These are phyloP conservation scores for Myiotriccus ornatus DNA, from an alignment of 2,797 vertebrate genomes.

Conservation along the genomic window DNA sequence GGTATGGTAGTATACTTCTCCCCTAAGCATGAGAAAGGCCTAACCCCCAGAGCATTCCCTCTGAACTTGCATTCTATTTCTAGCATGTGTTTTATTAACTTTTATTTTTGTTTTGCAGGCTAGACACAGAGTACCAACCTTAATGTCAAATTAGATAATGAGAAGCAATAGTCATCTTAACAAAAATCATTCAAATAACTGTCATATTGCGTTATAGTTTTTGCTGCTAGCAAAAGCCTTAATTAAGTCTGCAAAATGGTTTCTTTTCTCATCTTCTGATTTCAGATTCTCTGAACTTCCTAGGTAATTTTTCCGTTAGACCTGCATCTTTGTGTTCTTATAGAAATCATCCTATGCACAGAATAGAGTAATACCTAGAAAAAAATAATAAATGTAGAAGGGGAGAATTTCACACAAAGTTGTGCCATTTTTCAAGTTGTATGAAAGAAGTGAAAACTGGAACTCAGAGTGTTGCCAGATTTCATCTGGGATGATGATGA, in stretches of 20 bases:
- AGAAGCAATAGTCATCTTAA: conserved; percentile 62
- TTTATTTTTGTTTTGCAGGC: conserved; percentile 69
- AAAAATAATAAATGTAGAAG: not conserved
- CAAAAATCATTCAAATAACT: conserved; percentile 63
- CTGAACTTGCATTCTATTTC: conserved; percentile 59
- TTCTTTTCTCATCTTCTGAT: conserved; percentile 36
- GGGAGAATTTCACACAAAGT: not conserved
- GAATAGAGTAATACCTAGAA: not conserved
- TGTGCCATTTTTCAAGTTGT: not conserved
- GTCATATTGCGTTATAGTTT: conserved; percentile 58
- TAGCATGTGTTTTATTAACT: conserved; percentile 66
- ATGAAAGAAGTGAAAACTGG: not conserved
- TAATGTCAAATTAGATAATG: conserved; percentile 73
- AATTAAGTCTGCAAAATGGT: conserved; percentile 53
- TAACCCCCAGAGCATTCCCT: conserved; percentile 44
- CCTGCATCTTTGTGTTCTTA: not conserved
- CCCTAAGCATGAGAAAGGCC: conserved; percentile 40
- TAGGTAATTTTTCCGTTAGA: conserved; percentile 19
- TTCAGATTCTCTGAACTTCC: conserved; percentile 37
- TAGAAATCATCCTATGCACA: not conserved
- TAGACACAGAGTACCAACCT: conserved; percentile 63
- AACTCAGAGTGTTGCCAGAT: not conserved
- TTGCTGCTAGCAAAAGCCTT: conserved; percentile 54
- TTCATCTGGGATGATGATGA: not conserved
- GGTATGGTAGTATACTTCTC: conserved; percentile 59